These are phyloP conservation scores for Cactoblastis cactorum DNA, from an alignment of 2,888 invertebrate genomes.

Conservation along the genomic window DNA sequence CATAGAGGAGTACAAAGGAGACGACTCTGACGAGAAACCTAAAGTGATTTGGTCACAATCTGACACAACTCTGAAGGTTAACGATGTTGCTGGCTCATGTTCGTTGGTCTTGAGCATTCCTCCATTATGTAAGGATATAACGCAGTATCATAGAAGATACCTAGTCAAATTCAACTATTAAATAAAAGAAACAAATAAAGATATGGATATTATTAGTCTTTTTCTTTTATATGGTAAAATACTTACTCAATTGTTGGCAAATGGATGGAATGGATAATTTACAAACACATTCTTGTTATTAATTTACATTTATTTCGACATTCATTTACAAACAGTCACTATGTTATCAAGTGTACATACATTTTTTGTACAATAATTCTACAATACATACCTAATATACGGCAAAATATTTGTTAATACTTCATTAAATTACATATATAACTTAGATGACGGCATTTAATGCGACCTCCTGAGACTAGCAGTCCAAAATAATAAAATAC, in stretches of 20 bases:
- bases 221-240: background rate
- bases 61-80: constrained; percentile 36
- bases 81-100: constrained; percentile 53
- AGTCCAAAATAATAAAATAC: constrained; percentile 54
- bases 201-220: background rate
- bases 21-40: constrained; percentile 24
- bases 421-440: constrained; percentile 45
- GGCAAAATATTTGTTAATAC: constrained; percentile 61
- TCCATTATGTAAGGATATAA: constrained; percentile 32
- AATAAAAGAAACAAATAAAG: background rate
- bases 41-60: constrained; percentile 35
- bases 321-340: constrained; percentile 69
- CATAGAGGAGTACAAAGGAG: constrained; percentile 44
- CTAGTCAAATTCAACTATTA: constrained; percentile 32
- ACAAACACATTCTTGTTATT: constrained; percentile 38
- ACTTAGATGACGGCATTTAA: constrained; percentile 60
- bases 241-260: too few species aligned
- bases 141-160: constrained; percentile 43
- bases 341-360: constrained; percentile 63
- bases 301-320: constrained; percentile 72
- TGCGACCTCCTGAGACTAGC: constrained; percentile 70
- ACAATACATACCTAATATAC: constrained; percentile 45
- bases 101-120: constrained; percentile 41
- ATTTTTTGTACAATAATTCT: constrained; percentile 65
- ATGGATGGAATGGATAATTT: too few species aligned